These are phyloP conservation scores for Scaptodrosophila lebanonensis DNA, from an alignment of 1,140 invertebrate genomes.

Conservation along the genomic window DNA sequence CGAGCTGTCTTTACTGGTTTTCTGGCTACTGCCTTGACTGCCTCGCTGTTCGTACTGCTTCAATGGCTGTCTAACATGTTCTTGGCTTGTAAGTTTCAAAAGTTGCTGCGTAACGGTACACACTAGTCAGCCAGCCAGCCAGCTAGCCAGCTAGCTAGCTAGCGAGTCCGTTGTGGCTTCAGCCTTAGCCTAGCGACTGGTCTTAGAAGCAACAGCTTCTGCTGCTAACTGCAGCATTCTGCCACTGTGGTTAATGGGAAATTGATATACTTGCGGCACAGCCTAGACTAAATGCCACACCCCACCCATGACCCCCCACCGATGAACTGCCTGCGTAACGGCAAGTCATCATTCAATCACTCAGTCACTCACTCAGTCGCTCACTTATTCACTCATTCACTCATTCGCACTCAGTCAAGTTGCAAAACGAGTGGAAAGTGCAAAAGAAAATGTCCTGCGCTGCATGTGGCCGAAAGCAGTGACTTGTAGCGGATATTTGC, in stretches of 20 bases:
- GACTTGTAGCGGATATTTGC: not conserved
- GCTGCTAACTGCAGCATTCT: not conserved
- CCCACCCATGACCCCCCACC: not conserved
- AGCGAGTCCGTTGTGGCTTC: too few relatives aligned
- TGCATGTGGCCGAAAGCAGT: slow-evolving; percentile 24
- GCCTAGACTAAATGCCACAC: slow-evolving; percentile 17
- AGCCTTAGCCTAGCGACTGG: not conserved
- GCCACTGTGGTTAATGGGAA: slow-evolving; percentile 35
- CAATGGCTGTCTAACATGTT: not conserved
- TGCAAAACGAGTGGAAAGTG: slow-evolving; percentile 47
- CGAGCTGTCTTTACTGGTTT: slow-evolving; percentile 28
- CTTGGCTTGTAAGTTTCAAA: slow-evolving; percentile 16
- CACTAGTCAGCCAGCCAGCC: slow-evolving; percentile 41
- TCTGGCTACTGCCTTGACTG: slow-evolving; percentile 1
- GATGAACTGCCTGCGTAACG: slow-evolving; percentile 2
- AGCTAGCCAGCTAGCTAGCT: not conserved
- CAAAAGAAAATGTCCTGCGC: slow-evolving; percentile 42
- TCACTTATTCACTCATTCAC: too few relatives aligned
- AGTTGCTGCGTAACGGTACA: slow-evolving; percentile 68
- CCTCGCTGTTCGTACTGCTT: not conserved
- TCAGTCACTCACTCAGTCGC: too few relatives aligned
- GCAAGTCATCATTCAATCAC: slow-evolving; percentile 35
- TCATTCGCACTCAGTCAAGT: too few relatives aligned
- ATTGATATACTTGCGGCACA: slow-evolving; percentile 54
- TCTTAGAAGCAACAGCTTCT: not conserved